Evolutionary conservation across 2,888 invertebrate species (phyloP).

Genomic region (Drosophila monieri): DNA sequence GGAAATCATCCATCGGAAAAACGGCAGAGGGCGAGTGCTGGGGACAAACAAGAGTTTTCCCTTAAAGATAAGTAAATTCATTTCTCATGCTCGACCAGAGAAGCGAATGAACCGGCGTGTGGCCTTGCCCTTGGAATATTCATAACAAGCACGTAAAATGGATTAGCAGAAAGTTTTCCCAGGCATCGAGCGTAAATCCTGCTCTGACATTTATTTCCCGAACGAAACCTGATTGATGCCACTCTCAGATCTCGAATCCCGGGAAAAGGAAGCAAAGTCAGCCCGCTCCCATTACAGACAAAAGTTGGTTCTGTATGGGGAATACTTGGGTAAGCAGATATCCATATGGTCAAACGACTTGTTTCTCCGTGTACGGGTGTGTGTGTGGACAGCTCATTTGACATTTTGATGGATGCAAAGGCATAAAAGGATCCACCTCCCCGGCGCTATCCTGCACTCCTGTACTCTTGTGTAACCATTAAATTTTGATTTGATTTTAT

Average conservation of each 20-base stretch:
- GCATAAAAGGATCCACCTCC: constrained; percentile 41
- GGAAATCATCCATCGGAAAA: constrained; percentile 27
- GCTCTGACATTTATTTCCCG: constrained; percentile 54
- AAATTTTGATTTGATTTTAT: constrained; percentile 74
- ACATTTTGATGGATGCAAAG: constrained; percentile 73
- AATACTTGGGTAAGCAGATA: constrained; percentile 13
- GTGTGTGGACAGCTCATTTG: constrained; percentile 72
- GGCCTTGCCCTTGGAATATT: constrained; percentile 36
- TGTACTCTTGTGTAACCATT: constrained; percentile 46
- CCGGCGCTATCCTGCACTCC: neutral
- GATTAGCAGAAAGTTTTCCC: constrained; percentile 36
- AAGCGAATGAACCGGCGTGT: constrained; percentile 20
- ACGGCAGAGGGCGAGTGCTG: neutral
- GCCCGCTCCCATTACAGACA: neutral
- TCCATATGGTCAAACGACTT: constrained; percentile 27
- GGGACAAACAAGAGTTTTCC: constrained; percentile 14
- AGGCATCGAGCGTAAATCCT: constrained; percentile 25
- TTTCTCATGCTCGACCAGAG: constrained; percentile 40
- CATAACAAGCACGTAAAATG: constrained; percentile 41
- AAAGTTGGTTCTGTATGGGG: constrained; percentile 10
- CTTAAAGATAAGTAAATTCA: constrained; percentile 37
- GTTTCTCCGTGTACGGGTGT: neutral
- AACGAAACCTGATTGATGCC: constrained; percentile 39
- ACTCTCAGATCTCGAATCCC: no score
- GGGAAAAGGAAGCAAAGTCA: constrained; percentile 2